These are phyloP conservation scores for Limulus polyphemus DNA, from an alignment of 2,888 invertebrate species.

Conservation along the genomic window DNA sequence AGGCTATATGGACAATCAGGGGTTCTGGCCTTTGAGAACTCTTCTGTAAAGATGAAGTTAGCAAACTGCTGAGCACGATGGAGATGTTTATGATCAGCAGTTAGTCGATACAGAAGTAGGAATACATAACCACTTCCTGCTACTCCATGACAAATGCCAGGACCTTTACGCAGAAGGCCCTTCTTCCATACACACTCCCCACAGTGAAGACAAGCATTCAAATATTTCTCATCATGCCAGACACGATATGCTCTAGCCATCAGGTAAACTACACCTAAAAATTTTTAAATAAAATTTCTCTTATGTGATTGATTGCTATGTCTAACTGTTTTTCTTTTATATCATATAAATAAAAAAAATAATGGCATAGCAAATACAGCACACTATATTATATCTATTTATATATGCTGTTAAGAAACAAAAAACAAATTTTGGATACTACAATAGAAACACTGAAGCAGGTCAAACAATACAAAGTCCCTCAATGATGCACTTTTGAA, in stretches of 20 bases:
- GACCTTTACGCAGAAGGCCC: slow-evolving; percentile 72
- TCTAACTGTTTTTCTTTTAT: too few relatives aligned
- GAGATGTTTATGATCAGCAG: slow-evolving; percentile 55
- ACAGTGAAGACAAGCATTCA: slow-evolving; percentile 52
- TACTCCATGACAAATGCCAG: slow-evolving; percentile 75
- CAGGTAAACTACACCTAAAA: slow-evolving; percentile 54
- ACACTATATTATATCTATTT: too few relatives aligned
- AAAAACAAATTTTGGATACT: too few relatives aligned
- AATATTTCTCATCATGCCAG: slow-evolving; percentile 59
- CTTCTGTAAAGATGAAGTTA: slow-evolving; percentile 53
- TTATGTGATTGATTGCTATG: too few relatives aligned
- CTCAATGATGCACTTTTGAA: too few relatives aligned
- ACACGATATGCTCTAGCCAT: slow-evolving; percentile 65
- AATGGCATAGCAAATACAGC: too few relatives aligned
- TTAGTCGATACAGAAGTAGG: slow-evolving; percentile 58
- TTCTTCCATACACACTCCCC: slow-evolving; percentile 68
- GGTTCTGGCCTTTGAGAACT: slow-evolving; percentile 53
- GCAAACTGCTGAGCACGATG: slow-evolving; percentile 62
- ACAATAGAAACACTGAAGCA: too few relatives aligned
- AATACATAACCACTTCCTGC: slow-evolving; percentile 65
- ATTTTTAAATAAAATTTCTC: not conserved
- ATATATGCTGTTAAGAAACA: too few relatives aligned
- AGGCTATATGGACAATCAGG: slow-evolving; percentile 73
- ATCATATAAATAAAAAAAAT: too few relatives aligned
- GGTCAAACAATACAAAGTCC: too few relatives aligned